Evolutionary conservation across 2,797 vertebrate species (phyloP), one percentile per base, ranked within the genome.

Genomic region (Cossypha heuglini): DNA sequence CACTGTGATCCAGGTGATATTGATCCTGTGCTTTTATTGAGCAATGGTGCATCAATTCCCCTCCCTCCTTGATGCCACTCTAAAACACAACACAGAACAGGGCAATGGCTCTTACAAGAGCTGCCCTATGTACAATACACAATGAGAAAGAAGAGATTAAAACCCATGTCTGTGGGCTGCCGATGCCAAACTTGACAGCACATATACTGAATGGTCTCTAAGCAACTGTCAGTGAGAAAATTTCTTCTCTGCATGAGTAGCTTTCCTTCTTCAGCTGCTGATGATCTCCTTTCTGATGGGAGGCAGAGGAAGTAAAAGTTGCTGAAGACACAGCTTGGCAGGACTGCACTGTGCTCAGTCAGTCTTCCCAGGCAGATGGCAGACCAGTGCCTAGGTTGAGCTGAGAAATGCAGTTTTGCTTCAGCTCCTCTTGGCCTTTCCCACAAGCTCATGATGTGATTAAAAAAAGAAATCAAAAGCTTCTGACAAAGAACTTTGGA

Each of bases 161-260:
- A 78, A 52, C 1, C 3, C 15, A 0, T 4, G 7, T 63, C 29
- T 83, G 21, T 43, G n/a, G 45, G 11, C 16, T 1, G 1, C 31
- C 51, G 51, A 0, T 58, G 46, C 62, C 28, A 43, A 4, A 26
- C 78, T 48, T 59, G 57, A 52, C 25, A 61, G 29, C 28, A 12
- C 37, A 45, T 85, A 38, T 48, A 33, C 42, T 51, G 13, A 89
- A 67, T 67, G 42, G 21, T 66, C 64, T 76, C 72, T 79, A 67
- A 91, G 28, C 10, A 85, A 76, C 61, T 67, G 46, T 15, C 55
- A 58, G 9, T 38, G 58, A 86, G 48, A 73, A 64, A 43, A 72
- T 64, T 7, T 86, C 18, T 68, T 64, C 62, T 45, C 26, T 64
- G n/a, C 18, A 2, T 16, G 37, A 45, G 8, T 72, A 31, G 11